These are phyloP conservation scores for Litoditis marina DNA, from an alignment of 2,888 invertebrate genomes.

Conservation along the genomic window DNA sequence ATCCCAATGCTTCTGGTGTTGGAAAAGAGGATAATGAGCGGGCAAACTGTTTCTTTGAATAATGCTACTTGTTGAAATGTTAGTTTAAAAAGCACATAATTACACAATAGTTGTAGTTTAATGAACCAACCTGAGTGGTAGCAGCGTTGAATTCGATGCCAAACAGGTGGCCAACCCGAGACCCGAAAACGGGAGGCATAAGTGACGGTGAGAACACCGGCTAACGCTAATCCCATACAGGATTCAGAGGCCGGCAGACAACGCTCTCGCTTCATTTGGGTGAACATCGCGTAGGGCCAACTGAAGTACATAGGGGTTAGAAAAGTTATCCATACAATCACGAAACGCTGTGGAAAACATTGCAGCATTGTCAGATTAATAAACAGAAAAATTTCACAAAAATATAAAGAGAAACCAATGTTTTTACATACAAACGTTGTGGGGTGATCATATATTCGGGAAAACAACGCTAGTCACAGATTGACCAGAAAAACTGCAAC, in stretches of 20 bases:
- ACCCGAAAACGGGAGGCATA: slow-evolving; percentile 87
- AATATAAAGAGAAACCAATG: too few species aligned
- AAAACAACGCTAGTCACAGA: too few species aligned
- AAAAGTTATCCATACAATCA: too few species aligned
- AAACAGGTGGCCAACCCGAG: slow-evolving; percentile 67
- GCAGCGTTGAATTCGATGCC: slow-evolving; percentile 74
- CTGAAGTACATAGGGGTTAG: slow-evolving; percentile 14
- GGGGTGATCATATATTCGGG: background rate
- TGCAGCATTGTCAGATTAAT: background rate
- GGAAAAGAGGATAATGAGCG: too few species aligned
- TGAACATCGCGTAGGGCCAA: slow-evolving; percentile 63
- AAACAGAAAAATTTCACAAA: too few species aligned
- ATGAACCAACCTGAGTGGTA: slow-evolving; percentile 63
- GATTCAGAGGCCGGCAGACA: slow-evolving; percentile 53
- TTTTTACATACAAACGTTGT: too few species aligned
- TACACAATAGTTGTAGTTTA: too few species aligned
- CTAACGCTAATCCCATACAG: slow-evolving; percentile 70
- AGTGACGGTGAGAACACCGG: slow-evolving; percentile 83
- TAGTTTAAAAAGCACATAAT: too few species aligned
- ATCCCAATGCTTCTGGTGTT: too few species aligned
- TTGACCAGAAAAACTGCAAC: too few species aligned
- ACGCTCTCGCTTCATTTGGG: slow-evolving; percentile 53
- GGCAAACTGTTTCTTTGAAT: too few species aligned
- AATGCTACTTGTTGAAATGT: too few species aligned
- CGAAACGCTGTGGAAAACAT: background rate